Conservation (phyloP, 1,140 invertebrate species). For the Aphelenchoides avenae region DNA sequence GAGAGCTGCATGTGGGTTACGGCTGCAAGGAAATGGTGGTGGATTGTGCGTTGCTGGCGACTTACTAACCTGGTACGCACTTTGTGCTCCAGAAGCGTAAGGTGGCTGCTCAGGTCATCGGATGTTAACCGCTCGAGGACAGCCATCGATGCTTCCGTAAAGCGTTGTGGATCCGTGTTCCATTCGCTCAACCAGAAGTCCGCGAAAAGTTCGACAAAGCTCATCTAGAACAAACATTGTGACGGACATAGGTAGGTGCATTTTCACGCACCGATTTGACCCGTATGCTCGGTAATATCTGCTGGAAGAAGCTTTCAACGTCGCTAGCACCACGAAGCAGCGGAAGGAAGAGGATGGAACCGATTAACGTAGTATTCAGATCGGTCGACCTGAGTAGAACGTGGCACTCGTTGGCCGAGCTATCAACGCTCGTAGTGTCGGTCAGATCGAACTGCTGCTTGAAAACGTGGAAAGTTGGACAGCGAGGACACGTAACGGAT, state of each 20-base stretch:
- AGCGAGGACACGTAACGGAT: too few species aligned
- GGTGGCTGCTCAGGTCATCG: not conserved
- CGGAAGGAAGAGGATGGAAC: slow-evolving; percentile 10
- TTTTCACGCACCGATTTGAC: too few species aligned
- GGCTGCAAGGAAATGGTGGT: slow-evolving; percentile 23
- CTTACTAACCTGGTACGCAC: slow-evolving; percentile 18
- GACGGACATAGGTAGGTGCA: too few species aligned
- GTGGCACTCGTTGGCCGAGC: too few species aligned
- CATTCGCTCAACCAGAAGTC: slow-evolving; percentile 21
- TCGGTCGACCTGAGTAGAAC: too few species aligned
- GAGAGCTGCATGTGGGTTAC: slow-evolving; percentile 31
- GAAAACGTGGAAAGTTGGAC: too few species aligned
- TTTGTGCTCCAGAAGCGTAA: slow-evolving; percentile 15
- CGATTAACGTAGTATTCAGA: too few species aligned
- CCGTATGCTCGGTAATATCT: slow-evolving; percentile 14
- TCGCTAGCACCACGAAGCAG: slow-evolving; percentile 14
- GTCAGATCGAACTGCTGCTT: too few species aligned
- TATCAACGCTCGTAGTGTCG: too few species aligned
- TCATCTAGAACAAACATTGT: slow-evolving; percentile 16
- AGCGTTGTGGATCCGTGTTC: slow-evolving; percentile 20
- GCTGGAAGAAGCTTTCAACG: slow-evolving; percentile 9
- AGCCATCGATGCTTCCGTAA: too few species aligned
- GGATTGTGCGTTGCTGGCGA: too few species aligned
- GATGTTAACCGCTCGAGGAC: too few species aligned
- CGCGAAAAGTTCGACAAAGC: slow-evolving; percentile 12